Evolutionary conservation across 2,113 vertebrate species (phyloP).

Genomic region (Carassius gibelio): DNA sequence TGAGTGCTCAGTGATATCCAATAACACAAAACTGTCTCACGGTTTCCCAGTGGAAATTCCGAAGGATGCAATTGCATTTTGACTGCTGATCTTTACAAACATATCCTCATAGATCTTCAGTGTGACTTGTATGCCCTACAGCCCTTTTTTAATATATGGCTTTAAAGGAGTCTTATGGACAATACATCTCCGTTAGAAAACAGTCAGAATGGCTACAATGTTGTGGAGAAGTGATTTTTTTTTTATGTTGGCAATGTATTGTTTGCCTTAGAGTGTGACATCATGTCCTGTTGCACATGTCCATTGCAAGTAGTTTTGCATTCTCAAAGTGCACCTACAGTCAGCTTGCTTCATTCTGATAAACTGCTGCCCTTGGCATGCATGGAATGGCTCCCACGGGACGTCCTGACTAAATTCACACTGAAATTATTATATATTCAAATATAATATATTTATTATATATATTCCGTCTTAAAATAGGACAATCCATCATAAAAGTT

Average conservation of each 20-base stretch:
- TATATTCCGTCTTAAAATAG: too few relatives aligned
- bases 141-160: background rate
- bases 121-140: background rate
- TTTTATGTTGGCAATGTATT: background rate
- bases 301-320: background rate
- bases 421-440: background rate
- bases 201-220: background rate
- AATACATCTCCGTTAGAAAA: background rate
- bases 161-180: background rate
- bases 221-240: background rate
- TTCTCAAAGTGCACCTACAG: background rate
- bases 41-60: background rate
- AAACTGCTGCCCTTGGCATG: background rate
- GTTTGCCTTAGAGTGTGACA: background rate
- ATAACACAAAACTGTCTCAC: slow-evolving; percentile 27
- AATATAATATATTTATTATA: too few relatives aligned
- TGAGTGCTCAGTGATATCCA: slow-evolving; percentile 40
- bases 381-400: background rate
- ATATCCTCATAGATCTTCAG: slow-evolving; percentile 2
- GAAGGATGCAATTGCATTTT: background rate
- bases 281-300: background rate
- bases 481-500: too few relatives aligned
- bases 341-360: background rate
- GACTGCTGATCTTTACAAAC: background rate
- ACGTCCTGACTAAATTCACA: background rate